Evolutionary conservation across 2,888 invertebrate species (phyloP).

Genomic region (Alcis repandata): DNA sequence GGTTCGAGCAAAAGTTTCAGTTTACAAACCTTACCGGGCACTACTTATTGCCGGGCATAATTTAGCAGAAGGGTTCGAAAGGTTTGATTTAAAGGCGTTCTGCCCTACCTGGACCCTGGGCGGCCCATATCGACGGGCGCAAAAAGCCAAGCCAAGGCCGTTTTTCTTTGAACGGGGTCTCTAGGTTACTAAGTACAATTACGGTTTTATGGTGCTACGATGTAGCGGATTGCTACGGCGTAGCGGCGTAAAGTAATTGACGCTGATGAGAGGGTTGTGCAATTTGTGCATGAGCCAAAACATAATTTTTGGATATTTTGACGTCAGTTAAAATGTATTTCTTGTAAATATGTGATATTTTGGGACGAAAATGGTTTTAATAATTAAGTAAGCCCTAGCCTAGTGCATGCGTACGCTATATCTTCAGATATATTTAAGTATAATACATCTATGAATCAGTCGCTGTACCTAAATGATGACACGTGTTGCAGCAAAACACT

Average conservation of each 20-base stretch:
- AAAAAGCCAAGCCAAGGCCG: constrained; percentile 16
- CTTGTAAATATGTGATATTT: too few relatives aligned
- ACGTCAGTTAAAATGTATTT: too few relatives aligned
- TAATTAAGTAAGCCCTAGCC: too few relatives aligned
- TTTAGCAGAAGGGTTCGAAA: constrained; percentile 35
- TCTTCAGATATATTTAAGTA: too few relatives aligned
- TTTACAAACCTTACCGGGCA: constrained; percentile 25
- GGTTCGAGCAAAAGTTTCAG: constrained; percentile 29
- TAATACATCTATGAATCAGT: too few relatives aligned
- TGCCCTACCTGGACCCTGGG: constrained; percentile 11
- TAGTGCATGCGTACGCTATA: too few relatives aligned
- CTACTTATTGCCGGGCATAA: constrained; percentile 32
- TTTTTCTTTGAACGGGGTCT: constrained; percentile 8
- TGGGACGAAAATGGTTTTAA: too few relatives aligned
- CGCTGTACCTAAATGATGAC: too few relatives aligned
- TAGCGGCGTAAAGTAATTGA: not conserved
- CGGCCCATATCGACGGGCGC: constrained; percentile 9
- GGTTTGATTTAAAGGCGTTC: constrained; percentile 29
- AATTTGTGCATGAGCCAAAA: not conserved
- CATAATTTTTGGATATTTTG: too few relatives aligned
- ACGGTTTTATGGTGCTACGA: not conserved
- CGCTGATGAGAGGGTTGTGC: not conserved
- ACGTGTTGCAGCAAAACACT: too few relatives aligned
- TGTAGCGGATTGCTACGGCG: constrained; percentile 4
- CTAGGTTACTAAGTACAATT: constrained; percentile 1